Percentiles rank a stretch among this genome's conserved stretches.
Evolutionary conservation across 2,797 vertebrate species (phyloP).

Genomic region (Enteromius treurensis): DNA sequence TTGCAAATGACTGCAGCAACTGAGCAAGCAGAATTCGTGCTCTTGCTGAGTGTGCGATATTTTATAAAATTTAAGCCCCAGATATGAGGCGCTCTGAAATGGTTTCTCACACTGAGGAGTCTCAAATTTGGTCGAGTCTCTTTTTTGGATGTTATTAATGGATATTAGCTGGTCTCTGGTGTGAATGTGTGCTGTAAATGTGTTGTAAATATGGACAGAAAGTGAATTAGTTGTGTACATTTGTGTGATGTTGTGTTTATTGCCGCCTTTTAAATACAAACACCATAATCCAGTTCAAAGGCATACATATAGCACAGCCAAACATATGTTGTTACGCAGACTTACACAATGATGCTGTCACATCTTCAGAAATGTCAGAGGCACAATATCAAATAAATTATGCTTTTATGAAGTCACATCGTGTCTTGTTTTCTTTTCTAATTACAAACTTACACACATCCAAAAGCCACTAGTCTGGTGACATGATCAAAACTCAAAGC

Average conservation of each 20-base stretch:
- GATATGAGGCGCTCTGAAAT: background rate
- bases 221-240: slow-evolving; percentile 1
- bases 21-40: background rate
- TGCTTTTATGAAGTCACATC: slow-evolving; percentile 17
- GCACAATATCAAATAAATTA: slow-evolving; percentile 44
- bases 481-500: background rate
- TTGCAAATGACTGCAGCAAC: background rate
- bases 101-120: background rate
- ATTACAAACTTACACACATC: background rate
- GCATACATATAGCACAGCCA: slow-evolving; percentile 6
- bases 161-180: slow-evolving; percentile 9
- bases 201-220: slow-evolving; percentile 38
- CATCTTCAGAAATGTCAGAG: slow-evolving; percentile 9
- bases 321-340: slow-evolving; percentile 14
- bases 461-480: background rate
- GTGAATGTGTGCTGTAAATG: slow-evolving; percentile 34
- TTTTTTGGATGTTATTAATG: slow-evolving; percentile 18
- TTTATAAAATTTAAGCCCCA: background rate
- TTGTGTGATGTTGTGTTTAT: slow-evolving; percentile 21
- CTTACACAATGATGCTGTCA: slow-evolving; percentile 4
- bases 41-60: background rate
- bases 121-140: background rate
- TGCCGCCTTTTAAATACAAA: slow-evolving; percentile 36
- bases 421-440: background rate
- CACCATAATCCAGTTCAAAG: slow-evolving; percentile 21